Base-by-base conservation (phyloP, 2,113 vertebrate species). In the Otolemur garnettii region DNA sequence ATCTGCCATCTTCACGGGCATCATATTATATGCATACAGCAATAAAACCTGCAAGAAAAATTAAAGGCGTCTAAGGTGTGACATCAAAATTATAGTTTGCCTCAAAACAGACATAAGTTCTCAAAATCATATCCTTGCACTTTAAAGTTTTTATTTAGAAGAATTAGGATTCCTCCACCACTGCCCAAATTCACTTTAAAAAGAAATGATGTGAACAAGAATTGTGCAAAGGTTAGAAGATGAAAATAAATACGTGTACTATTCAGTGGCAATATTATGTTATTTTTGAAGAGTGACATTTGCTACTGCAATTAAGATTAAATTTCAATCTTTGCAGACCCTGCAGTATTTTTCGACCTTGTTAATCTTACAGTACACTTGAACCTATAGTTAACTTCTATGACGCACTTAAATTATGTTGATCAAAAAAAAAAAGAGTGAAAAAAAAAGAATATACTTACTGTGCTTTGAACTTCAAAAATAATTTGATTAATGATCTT, bases 11-110 rank as follows among this genome's bases (percentile, higher is more conserved):
- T 87, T 96, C 83, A 95, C 1, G 1, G 96, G 87, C 66, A 93
- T 97, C 38, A 53, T 42, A 53, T 97, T 98, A 91, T 95, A 97
- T 2, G 98, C 98, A 97, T 97, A 97, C 86, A 98, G 86, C 87
- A 98, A 98, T 75, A 97, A 92, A 66, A 98, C 91, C 97, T 98
- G 7, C 9, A 91, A 96, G 69, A 88, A 93, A 95, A 97, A 96
- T 55, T 92, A 93, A 80, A 71, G 26, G 12, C 33, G 81, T 30
- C 42, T 62, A 66, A 87, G 87, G 83, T 22, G 7, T 53, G 50
- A 93, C 35, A 80, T 82, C 57, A 77, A 91, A 91, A 88, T 42
- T 75, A 89, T 0, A 69, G 66, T 81, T 69, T 72, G 22, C 42
- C 74, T 93, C 55, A 72, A 83, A 38, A 28, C 82, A 50, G 17